A percentile compares a stretch with the other conserved stretches of the same genome.
Conservation (phyloP, 2,797 vertebrate genomes). For the Lepilemur ruficaudatus region DNA sequence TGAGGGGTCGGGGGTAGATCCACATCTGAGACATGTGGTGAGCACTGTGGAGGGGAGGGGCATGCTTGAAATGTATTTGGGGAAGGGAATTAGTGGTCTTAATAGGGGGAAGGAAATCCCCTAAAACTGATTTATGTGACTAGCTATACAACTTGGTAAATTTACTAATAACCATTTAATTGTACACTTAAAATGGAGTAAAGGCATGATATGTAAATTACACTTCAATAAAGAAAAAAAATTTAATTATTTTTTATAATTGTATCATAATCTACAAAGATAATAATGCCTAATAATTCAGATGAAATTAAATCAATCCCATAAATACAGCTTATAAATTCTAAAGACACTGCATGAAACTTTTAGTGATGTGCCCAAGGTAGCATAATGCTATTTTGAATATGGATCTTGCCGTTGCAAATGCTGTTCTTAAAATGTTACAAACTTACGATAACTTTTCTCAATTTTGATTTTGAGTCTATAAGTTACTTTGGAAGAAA, state of each 20-base stretch:
- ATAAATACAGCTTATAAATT: background rate
- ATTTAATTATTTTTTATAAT: background rate
- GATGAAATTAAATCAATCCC: background rate
- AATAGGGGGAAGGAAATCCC: too few species aligned
- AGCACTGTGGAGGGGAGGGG: too few species aligned
- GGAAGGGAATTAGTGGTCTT: too few species aligned
- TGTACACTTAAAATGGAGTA: too few species aligned
- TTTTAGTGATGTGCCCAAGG: background rate
- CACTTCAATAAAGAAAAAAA: background rate
- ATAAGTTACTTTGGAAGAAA: background rate
- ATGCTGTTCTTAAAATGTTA: background rate
- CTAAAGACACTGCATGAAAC: background rate
- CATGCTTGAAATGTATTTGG: too few species aligned
- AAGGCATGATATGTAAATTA: too few species aligned
- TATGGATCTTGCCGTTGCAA: background rate
- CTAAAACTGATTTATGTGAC: too few species aligned
- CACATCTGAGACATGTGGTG: too few species aligned
- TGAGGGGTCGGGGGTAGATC: too few species aligned
- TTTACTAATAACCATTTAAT: too few species aligned
- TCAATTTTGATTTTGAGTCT: background rate
- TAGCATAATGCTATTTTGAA: background rate
- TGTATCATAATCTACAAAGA: background rate
- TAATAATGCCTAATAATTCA: background rate
- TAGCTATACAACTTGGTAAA: too few species aligned
- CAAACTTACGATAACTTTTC: background rate